Evolutionary conservation across 2,888 invertebrate genomes (phyloP), one percentile per base, ranked within the genome.

Genomic region (Apantesis nais): DNA sequence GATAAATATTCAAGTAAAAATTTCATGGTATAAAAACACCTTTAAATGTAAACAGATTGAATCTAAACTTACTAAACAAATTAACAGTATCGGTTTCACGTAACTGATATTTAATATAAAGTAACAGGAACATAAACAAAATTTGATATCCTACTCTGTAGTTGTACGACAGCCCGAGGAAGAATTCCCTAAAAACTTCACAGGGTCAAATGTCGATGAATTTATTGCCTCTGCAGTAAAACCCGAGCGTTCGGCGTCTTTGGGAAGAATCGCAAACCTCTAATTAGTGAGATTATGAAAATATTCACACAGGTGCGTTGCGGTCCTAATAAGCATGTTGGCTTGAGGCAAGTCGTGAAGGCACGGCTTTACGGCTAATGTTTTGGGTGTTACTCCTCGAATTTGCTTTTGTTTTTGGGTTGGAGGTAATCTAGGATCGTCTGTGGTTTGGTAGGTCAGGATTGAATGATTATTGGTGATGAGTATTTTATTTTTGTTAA

Each of bases 151-250:
- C 82, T 90, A 88, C 88, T 88, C 89, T 90, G 87, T 91, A 86
- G 82, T 81, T 85, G 82, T 88, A 88, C 86, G 87, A 86, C 85
- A 86, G 91, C 93, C 92, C 76, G 87, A 90, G 89, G 95, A 94
- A 92, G 85, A 92, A 93, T 91, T 91, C 92, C 90, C 91, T 89
- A 92, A 95, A 93, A 92, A 90, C 86, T 82, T 71, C 78, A 87
- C 84, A 86, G 88, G 95, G 95, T 95, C 95, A 95, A 94, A 95
- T 92, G 95, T 95, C 95, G 95, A 95, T 91, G 89, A 93, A 95
- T 95, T 95, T 95, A 95, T 95, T 90, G 93, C 93, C 93, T 90
- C 93, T 85, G 89, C 93, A 91, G 92, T 92, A 88, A 91, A 89
- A 86, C 90, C 87, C 90, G 92, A 92, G 92, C 90, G 92, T 91